A percentile compares a stretch with the other conserved stretches of the same genome.
Conservation (phyloP, 2,888 invertebrate genomes). For the Nematopogon swammerdamellus region DNA sequence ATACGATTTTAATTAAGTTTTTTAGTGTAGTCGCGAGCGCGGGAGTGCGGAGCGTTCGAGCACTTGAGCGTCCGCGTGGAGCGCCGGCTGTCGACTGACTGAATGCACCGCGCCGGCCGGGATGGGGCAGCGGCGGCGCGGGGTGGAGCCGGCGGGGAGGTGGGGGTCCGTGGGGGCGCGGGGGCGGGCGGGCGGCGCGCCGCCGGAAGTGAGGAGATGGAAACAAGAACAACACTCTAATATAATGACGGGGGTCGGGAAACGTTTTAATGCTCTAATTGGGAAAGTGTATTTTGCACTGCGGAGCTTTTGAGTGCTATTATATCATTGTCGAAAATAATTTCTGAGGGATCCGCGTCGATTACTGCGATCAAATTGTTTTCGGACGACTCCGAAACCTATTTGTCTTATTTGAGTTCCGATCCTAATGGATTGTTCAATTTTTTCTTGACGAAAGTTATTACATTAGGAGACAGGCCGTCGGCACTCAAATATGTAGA, state of each 20-base stretch:
- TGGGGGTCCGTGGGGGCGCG: constrained; percentile 1
- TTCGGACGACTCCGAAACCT: too few relatives aligned
- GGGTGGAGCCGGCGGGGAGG: background rate
- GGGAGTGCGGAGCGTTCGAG: constrained; percentile 13
- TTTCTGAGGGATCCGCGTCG: background rate
- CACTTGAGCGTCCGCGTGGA: background rate
- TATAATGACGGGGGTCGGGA: constrained; percentile 51
- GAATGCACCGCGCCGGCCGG: constrained; percentile 13
- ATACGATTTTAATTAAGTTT: constrained; percentile 15
- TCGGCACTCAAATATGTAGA: too few relatives aligned
- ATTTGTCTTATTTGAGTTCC: too few relatives aligned
- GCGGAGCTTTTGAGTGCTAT: background rate
- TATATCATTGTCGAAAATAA: background rate
- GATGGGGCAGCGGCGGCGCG: constrained; percentile 4
- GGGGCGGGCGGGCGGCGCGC: constrained; percentile 25
- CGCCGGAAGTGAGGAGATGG: constrained; percentile 24
- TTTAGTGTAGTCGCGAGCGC: constrained; percentile 16
- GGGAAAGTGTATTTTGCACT: constrained; percentile 1
- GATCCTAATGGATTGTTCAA: too few relatives aligned
- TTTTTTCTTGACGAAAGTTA: too few relatives aligned
- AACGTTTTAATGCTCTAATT: constrained; percentile 44
- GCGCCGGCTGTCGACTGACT: background rate
- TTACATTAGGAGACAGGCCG: too few relatives aligned
- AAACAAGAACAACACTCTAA: constrained; percentile 46
- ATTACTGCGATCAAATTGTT: background rate